Evolutionary conservation across 2,888 invertebrate species (phyloP).

Genomic region (Agapostemon virescens): DNA sequence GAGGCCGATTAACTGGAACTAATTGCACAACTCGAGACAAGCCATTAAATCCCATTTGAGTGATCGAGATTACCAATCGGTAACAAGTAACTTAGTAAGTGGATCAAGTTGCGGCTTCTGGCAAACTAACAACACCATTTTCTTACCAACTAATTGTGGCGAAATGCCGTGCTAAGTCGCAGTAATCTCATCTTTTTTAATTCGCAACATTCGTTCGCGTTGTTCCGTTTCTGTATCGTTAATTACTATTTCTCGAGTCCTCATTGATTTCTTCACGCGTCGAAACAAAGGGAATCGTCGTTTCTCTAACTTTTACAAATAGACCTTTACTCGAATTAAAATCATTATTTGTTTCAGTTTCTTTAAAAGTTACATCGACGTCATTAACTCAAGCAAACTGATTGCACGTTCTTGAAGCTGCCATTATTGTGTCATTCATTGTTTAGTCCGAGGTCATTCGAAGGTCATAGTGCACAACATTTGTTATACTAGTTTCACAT

Average conservation of each 20-base stretch:
- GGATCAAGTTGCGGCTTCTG: slow-evolving; percentile 31
- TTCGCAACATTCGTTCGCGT: not conserved
- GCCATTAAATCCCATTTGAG: slow-evolving; percentile 65
- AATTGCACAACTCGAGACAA: slow-evolving; percentile 63
- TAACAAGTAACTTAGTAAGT: slow-evolving; percentile 49
- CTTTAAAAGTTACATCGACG: too few relatives aligned
- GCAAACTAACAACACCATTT: slow-evolving; percentile 32
- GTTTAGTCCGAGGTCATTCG: too few relatives aligned
- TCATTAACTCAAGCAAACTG: too few relatives aligned
- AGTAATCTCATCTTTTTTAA: not conserved
- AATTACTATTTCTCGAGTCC: not conserved
- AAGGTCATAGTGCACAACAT: too few relatives aligned
- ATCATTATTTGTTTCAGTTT: not conserved
- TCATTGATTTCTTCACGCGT: not conserved
- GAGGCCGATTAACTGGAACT: slow-evolving; percentile 57
- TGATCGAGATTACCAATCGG: slow-evolving; percentile 60
- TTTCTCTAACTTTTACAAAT: not conserved
- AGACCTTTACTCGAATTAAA: not conserved
- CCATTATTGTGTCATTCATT: too few relatives aligned
- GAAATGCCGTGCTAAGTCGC: not conserved
- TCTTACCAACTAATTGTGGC: slow-evolving; percentile 10
- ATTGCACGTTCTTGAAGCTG: too few relatives aligned
- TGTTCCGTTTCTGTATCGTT: not conserved
- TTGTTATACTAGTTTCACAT: too few relatives aligned
- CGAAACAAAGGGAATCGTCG: not conserved